Evolutionary conservation across 2,888 invertebrate species (phyloP), one percentile per base, ranked within the genome.

Genomic region (Pycnomerus fuliginosus): DNA sequence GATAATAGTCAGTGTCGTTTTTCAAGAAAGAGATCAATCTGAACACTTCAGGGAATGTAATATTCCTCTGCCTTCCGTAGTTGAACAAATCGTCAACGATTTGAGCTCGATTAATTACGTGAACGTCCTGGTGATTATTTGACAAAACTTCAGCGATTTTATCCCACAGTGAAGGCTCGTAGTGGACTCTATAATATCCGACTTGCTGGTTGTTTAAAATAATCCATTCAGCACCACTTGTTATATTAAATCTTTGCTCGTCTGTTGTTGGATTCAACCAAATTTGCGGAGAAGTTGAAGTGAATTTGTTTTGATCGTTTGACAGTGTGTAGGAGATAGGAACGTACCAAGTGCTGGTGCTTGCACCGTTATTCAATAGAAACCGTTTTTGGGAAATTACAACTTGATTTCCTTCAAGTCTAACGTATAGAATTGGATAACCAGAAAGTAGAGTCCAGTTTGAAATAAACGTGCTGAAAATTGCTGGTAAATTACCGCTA

Each of bases 21-120:
- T 73, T 69, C 43, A 94, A 73, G 72, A 89, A 94, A 1, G 76
- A 73, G 0, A 85, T 73, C 10, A 87, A 75, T 13, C 78, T 73
- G 27, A 93, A 75, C 0, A 85, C 81, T 8, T 77, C 67, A 0
- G 70, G 66, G 61, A 87, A 87, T 1, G 68, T 60, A 67, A 60
- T 43, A 85, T 70, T 11, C 77, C 56, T 1, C 80, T 79, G 82
- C 77, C 24, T 84, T 76, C 87, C 88, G 40, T 87, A 76, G 69
- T 83, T 83, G 53, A 87, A 75, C 1, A 85, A 76, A 68, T 95
- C 94, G 60, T 93, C 87, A 7, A 94, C 79, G 20, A 85, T 77
- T 76, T 80, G 88, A 3, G 89, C 90, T 56, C 84, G 76, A 67
- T 88, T 87, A 8, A 82, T 68, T 25, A 79, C 78, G 48, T 83